Conservation (phyloP, 2,113 vertebrate genomes). For the Dolichotis patagonum region DNA sequence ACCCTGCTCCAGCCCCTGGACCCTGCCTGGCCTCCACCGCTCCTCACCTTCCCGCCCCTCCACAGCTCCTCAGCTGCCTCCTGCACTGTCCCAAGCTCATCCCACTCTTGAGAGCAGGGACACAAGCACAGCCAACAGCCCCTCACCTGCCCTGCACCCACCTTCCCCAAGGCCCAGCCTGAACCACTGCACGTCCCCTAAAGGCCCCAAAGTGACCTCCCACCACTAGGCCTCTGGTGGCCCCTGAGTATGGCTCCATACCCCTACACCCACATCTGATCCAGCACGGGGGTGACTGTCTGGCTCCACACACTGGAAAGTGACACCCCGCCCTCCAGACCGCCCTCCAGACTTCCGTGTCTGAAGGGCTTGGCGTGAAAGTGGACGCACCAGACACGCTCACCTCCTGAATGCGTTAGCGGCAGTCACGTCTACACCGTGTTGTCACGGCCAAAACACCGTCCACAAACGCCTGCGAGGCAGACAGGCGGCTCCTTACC, state of each 20-base stretch:
- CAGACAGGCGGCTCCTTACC: rapidly evolving
- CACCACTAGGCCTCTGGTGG: neutral
- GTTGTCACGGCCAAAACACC: rapidly evolving
- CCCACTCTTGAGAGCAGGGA: neutral
- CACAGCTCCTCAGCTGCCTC: neutral
- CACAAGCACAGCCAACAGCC: rapidly evolving
- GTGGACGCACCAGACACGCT: rapidly evolving
- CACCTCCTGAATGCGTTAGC: rapidly evolving
- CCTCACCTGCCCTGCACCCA: rapidly evolving
- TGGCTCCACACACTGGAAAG: rapidly evolving
- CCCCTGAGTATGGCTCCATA: rapidly evolving
- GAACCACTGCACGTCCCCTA: neutral
- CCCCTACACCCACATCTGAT: rapidly evolving
- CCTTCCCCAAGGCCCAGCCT: neutral
- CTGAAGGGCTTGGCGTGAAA: neutral
- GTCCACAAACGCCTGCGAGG: neutral
- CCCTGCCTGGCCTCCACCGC: too few relatives aligned
- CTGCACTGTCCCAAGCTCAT: neutral
- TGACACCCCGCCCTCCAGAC: neutral
- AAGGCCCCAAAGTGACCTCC: too few relatives aligned
- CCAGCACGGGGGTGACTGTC: too few relatives aligned
- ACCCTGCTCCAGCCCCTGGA: too few relatives aligned
- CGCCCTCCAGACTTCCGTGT: neutral
- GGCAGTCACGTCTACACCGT: rapidly evolving
- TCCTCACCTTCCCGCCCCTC: neutral